Evolutionary conservation across 2,113 vertebrate species (phyloP).

Genomic region (Xyliphius kryptos): DNA sequence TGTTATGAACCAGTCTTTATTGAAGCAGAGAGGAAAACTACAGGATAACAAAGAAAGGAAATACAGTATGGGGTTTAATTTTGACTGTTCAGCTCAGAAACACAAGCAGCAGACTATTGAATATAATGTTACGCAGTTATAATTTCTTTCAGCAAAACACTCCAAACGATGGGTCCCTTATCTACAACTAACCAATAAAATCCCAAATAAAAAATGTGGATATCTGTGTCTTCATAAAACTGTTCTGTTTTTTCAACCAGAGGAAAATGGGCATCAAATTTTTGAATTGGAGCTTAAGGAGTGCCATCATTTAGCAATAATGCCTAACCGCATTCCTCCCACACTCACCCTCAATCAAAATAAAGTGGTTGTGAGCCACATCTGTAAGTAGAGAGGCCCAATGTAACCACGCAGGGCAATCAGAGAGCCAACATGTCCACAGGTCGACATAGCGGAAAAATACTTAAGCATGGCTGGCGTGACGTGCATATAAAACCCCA

Average conservation of each 20-base stretch:
- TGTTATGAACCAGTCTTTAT: too few relatives aligned
- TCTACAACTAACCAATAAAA: too few relatives aligned
- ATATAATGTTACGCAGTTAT: too few relatives aligned
- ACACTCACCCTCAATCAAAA: conserved; percentile 10
- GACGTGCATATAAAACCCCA: conserved; percentile 5
- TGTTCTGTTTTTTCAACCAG: neutral
- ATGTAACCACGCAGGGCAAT: conserved; percentile 21
- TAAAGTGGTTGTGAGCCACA: neutral
- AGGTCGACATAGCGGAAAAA: conserved; percentile 10
- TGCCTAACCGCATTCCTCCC: conserved; percentile 11
- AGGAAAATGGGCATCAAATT: neutral
- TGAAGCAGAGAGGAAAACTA: too few relatives aligned
- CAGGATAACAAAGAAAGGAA: too few relatives aligned
- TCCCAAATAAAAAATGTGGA: too few relatives aligned
- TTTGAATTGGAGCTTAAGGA: neutral
- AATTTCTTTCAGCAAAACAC: too few relatives aligned
- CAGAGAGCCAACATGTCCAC: conserved; percentile 5
- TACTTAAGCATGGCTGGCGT: conserved; percentile 1
- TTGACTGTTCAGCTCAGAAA: too few relatives aligned
- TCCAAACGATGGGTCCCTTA: too few relatives aligned
- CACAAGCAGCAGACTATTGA: too few relatives aligned
- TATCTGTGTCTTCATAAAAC: too few relatives aligned
- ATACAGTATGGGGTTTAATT: too few relatives aligned
- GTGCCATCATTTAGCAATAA: neutral
- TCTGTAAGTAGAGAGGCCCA: neutral